Base-by-base conservation (phyloP, 1,140 invertebrate species). In the Aphaenogaster rudis region DNA sequence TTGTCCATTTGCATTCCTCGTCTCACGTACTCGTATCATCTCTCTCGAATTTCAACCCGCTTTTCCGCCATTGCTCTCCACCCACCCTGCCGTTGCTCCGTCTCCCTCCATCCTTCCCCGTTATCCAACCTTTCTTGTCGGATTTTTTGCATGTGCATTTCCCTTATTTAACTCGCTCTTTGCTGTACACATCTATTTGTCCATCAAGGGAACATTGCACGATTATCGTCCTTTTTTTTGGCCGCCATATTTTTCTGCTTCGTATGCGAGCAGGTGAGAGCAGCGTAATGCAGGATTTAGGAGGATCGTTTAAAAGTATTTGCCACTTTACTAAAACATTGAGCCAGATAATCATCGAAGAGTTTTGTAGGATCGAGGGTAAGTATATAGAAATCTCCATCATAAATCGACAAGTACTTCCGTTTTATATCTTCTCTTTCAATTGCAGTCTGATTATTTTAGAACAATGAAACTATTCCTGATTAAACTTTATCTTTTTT, bases 1-100 rank as follows among this genome's bases (percentile, higher is more conserved):
- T 93, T 89, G 91, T 92, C 88, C 92, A 93, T 93, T 93, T 92
- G 91, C 92, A 93, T 93, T 91, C 72, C 86, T 69, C 78, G 88
- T 82, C 48, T 76, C 61, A 76, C 66, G 80, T 86, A 86, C 88
- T 74, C 69, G 80, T 86, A 13, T 36, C 59, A 74, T 90, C 79
- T 80, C 80, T 82, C 90, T 77, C 66, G 82, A 87, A 89, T 91
- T 88, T 85, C 76, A 85, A 50, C 88, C 66, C 52, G 13, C 64
- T 71, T 61, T 63, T 6, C 86, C 61, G 28, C 72, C 54, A 79
- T 57, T 64, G 39, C 74, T 67, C 84, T 48, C 59, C 57, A 50
- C 1, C 67, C 17, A 11, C 21, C 54, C 45, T 54, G 15, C 57
- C 57, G 21, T 39, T 33, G 13, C 15, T 13, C 17, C 15, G 8